These are phyloP conservation scores for Poeciliopsis gracilis DNA, from an alignment of 2,797 vertebrate species.

Conservation along the genomic window DNA sequence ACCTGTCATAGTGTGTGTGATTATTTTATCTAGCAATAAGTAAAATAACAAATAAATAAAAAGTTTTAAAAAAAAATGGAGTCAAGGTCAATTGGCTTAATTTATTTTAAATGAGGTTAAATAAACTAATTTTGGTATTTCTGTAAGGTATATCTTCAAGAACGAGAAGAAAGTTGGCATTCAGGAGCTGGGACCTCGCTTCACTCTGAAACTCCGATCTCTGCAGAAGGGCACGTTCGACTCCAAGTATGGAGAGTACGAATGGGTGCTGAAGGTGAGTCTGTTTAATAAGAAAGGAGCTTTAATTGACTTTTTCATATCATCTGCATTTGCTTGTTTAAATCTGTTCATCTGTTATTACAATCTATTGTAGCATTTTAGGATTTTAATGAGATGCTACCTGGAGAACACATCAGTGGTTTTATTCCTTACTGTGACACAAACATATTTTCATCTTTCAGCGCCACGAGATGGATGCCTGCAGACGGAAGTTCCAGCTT, in stretches of 20 bases:
- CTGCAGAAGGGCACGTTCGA: slow-evolving; percentile 99
- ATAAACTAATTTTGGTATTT: neutral
- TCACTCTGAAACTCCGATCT: slow-evolving; percentile 95
- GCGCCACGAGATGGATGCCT: slow-evolving; percentile 97
- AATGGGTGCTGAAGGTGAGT: slow-evolving; percentile 98
- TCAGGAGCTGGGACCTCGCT: slow-evolving; percentile 96
- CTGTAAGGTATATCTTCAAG: slow-evolving; percentile 93
- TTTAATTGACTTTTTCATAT: neutral
- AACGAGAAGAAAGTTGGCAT: slow-evolving; percentile 98
- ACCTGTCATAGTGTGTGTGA: neutral
- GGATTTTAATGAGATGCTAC: neutral
- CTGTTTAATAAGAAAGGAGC: neutral
- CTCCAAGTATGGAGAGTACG: slow-evolving; percentile 97
- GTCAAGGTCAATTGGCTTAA: too few relatives aligned
- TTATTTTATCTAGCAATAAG: neutral
- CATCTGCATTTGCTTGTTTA: neutral
- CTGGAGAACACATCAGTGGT: neutral
- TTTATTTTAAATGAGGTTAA: neutral
- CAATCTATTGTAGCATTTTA: neutral
- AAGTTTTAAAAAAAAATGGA: neutral
- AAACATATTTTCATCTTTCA: slow-evolving; percentile 67
- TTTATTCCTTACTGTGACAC: neutral
- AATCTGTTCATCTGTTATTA: neutral
- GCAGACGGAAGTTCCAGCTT: slow-evolving; percentile 95
- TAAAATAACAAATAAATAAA: neutral